Evolutionary conservation across 2,888 invertebrate genomes (phyloP), one percentile per base, ranked within the genome.

Genomic region (Pristionchus fissidentatus): DNA sequence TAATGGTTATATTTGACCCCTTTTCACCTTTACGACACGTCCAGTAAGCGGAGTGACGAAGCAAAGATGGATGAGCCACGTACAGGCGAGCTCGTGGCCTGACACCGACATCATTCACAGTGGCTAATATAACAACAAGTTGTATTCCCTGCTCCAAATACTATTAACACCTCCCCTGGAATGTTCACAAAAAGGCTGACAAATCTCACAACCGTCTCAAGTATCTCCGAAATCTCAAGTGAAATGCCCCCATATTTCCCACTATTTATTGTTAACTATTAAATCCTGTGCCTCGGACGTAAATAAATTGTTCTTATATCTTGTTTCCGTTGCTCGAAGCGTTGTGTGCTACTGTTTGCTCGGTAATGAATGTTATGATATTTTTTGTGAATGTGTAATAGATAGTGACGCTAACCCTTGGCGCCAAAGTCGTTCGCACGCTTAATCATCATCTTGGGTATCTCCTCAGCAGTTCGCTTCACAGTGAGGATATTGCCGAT

Each of bases 11-110:
- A n/a, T n/a, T n/a, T n/a, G n/a, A n/a, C n/a, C n/a, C n/a, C n/a
- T n/a, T n/a, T n/a, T n/a, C 10, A 62, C 60, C 80, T 81, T 81
- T 13, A 62, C 62, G 15, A 46, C 62, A 8, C 19, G 41, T 3
- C 80, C 80, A 4, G 60, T 43, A 38, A 62, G 32, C 19, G 80
- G 80, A 29, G 80, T 81, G 62, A 60, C n/a, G 46, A 81, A 62
- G 46, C 60, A 62, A 0, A 35, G 41, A n/a, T 62, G 62, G 13
- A 81, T 29, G 15, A 81, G 43, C 80, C 80, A 81, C 38, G 46
- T 46, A 15, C 46, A 26, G 5, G 46, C n/a, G 29, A 81, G 41
- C 3, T 81, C 80, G 26, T 62, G 32, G 43, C 80, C 70, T 70
- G 70, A 1, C 38, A 70, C n/a, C n/a, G n/a, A n/a, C n/a, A n/a